A percentile compares a stretch with the other conserved stretches of the same genome.
phyloP scores from a whole-genome alignment of 1,140 invertebrate genomes.

The Sminthurides bifidus region DNA sequence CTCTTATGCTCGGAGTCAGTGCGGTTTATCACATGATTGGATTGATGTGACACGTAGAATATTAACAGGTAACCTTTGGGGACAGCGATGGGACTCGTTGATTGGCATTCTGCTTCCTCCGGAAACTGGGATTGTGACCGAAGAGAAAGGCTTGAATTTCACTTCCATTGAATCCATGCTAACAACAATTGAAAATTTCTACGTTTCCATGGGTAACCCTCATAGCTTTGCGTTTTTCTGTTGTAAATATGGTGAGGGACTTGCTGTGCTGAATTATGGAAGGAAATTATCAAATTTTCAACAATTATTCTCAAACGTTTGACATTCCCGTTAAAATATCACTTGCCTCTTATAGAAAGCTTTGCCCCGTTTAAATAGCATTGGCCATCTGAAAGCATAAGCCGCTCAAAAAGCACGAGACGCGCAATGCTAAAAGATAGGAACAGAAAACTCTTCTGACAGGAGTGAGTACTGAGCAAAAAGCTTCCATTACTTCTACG shows the following conservation, averaged over 20 bases:
- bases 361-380: too few relatives aligned
- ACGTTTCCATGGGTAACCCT: slow-evolving; percentile 47
- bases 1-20: neutral
- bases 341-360: too few relatives aligned
- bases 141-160: slow-evolving; percentile 33
- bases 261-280: neutral
- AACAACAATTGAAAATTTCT: slow-evolving; percentile 52
- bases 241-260: neutral
- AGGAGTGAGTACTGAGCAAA: too few relatives aligned
- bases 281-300: neutral
- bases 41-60: too few relatives aligned
- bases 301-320: too few relatives aligned
- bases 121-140: neutral
- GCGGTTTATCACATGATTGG: too few relatives aligned
- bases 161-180: slow-evolving; percentile 47
- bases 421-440: too few relatives aligned
- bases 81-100: slow-evolving; percentile 74
- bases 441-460: too few relatives aligned
- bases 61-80: slow-evolving; percentile 78
- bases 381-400: too few relatives aligned
- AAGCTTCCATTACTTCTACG: too few relatives aligned
- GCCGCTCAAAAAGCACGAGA: too few relatives aligned
- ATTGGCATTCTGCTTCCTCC: slow-evolving; percentile 38
- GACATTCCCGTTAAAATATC: too few relatives aligned
- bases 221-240: neutral